A percentile compares a stretch with the other conserved stretches of the same genome.
Evolutionary conservation across 2,113 vertebrate species (phyloP).

Genomic region (Seriola aureovittata): DNA sequence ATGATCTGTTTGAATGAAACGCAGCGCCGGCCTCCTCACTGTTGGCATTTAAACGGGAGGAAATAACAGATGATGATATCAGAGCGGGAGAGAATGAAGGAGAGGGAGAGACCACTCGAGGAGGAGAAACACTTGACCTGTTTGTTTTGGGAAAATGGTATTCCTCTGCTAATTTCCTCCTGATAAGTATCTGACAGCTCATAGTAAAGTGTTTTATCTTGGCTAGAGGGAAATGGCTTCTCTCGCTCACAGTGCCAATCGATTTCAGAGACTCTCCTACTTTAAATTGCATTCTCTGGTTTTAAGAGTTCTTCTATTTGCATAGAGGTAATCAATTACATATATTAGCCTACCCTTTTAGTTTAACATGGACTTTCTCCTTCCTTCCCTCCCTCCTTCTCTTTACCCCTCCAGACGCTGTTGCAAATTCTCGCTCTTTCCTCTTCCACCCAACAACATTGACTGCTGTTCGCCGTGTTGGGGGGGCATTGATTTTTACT

Average conservation of each 20-base stretch:
- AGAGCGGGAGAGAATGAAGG: slow-evolving; percentile 37
- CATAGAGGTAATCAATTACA: slow-evolving; percentile 81
- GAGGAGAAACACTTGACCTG: slow-evolving; percentile 79
- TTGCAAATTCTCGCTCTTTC: slow-evolving; percentile 60
- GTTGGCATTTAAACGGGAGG: slow-evolving; percentile 75
- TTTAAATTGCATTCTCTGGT: slow-evolving; percentile 74
- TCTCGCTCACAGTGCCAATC: slow-evolving; percentile 71
- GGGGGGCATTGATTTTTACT: slow-evolving; percentile 82
- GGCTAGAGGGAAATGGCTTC: slow-evolving; percentile 79
- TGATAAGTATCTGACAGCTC: slow-evolving; percentile 86
- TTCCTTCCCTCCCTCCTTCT: slow-evolving; percentile 15
- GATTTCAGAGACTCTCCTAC: slow-evolving; percentile 73
- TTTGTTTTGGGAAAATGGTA: slow-evolving; percentile 84
- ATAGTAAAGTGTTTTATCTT: slow-evolving; percentile 84
- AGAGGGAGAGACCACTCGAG: slow-evolving; percentile 41
- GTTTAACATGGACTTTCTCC: slow-evolving; percentile 61
- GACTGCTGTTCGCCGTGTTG: slow-evolving; percentile 76
- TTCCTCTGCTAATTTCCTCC: slow-evolving; percentile 84
- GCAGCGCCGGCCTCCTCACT: slow-evolving; percentile 55
- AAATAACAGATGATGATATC: slow-evolving; percentile 79
- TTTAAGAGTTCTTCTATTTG: slow-evolving; percentile 78
- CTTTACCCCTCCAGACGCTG: slow-evolving; percentile 45
- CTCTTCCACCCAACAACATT: slow-evolving; percentile 66
- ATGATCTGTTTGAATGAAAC: slow-evolving; percentile 71
- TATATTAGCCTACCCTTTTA: slow-evolving; percentile 70